Evolutionary conservation across 2,888 invertebrate species (phyloP).

Genomic region (Drosophila helvetica): DNA sequence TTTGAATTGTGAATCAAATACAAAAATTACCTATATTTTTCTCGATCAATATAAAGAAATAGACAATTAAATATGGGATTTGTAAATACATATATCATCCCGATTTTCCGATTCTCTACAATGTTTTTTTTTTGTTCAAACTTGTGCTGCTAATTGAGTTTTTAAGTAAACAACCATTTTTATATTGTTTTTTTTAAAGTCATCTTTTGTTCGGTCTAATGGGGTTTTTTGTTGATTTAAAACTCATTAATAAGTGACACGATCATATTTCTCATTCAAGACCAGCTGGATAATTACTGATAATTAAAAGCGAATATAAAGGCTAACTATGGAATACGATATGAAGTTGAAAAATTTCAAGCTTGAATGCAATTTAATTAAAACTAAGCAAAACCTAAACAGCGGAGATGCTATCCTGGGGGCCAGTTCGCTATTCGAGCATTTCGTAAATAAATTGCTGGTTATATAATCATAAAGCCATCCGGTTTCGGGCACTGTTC

Average conservation of each 20-base stretch:
- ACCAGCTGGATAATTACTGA: conserved; percentile 26
- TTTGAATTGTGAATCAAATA: not conserved
- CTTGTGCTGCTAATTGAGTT: conserved; percentile 40
- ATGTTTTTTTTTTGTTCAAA: not conserved
- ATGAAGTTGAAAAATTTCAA: not conserved
- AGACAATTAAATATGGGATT: not conserved
- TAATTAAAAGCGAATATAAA: conserved; percentile 31
- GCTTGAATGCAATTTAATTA: not conserved
- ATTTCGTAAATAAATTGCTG: conserved; percentile 4
- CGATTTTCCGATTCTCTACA: not conserved
- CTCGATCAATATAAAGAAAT: not conserved
- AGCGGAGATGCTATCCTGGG: not conserved
- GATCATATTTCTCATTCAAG: conserved; percentile 10
- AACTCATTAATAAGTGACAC: conserved; percentile 22
- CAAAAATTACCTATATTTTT: not conserved
- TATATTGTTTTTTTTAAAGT: conserved; percentile 6
- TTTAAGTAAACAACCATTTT: conserved; percentile 25
- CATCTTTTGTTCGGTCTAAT: conserved; percentile 9
- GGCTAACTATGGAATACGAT: conserved; percentile 6
- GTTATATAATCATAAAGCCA: conserved; percentile 32
- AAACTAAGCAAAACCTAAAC: conserved; percentile 7
- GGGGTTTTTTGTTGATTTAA: conserved; percentile 8
- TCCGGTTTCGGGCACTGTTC: conserved; percentile 51
- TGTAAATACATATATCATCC: not conserved
- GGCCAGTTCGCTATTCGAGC: conserved; percentile 13